These are phyloP conservation scores for Pheosia gnoma DNA, from an alignment of 2,888 invertebrate genomes.

Conservation along the genomic window DNA sequence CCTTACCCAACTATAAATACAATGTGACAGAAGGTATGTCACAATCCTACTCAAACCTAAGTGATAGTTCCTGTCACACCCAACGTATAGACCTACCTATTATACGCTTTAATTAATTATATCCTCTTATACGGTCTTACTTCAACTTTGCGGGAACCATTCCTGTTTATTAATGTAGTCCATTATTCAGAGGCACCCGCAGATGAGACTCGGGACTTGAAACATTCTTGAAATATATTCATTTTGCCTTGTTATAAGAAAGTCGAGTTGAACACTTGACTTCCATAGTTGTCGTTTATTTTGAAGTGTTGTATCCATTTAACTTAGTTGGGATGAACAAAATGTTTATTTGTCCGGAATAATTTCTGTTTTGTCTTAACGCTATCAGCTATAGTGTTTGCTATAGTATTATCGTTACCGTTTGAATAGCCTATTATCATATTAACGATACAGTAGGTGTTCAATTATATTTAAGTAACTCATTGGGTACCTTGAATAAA, in stretches of 20 bases:
- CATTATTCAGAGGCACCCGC: slow-evolving; percentile 76
- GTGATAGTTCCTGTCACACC: slow-evolving; percentile 65
- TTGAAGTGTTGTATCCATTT: slow-evolving; percentile 35
- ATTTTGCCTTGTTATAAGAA: slow-evolving; percentile 68
- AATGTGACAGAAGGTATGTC: slow-evolving; percentile 26
- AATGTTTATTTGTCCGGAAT: background rate
- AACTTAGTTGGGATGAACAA: slow-evolving; percentile 15
- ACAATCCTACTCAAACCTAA: slow-evolving; percentile 57
- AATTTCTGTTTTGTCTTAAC: slow-evolving; percentile 8
- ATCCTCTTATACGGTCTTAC: slow-evolving; percentile 62
- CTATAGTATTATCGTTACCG: no score
- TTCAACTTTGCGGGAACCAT: slow-evolving; percentile 62
- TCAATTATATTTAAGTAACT: background rate
- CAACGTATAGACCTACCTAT: slow-evolving; percentile 50
- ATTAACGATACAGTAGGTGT: background rate
- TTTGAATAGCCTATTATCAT: background rate
- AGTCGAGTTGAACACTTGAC: slow-evolving; percentile 64
- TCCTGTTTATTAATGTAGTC: slow-evolving; percentile 77
- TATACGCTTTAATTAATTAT: slow-evolving; percentile 71
- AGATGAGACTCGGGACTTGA: slow-evolving; percentile 70
- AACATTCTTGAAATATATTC: slow-evolving; percentile 71
- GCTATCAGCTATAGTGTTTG: no score
- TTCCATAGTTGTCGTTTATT: slow-evolving; percentile 59
- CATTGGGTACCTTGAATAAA: background rate
- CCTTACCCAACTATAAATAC: background rate